Conservation (phyloP, 2,888 invertebrate species). For the Drosophila aldrichi region DNA sequence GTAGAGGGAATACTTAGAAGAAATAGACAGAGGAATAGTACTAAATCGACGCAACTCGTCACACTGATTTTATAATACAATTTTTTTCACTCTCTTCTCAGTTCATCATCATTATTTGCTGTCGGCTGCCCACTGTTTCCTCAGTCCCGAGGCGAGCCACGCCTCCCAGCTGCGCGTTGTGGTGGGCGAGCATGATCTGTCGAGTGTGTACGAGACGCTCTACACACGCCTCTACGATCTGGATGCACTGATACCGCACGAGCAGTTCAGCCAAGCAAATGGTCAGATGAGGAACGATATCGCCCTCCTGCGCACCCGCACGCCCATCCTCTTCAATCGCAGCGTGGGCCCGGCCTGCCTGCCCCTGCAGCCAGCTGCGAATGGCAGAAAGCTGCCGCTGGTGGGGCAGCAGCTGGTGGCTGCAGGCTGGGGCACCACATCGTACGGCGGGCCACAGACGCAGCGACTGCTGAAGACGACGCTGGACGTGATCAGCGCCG, state of each 20-base stretch:
- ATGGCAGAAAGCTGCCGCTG: constrained; percentile 52
- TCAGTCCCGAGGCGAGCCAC: constrained; percentile 63
- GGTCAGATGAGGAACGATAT: constrained; percentile 86
- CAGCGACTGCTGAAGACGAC: constrained; percentile 86
- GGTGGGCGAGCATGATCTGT: constrained; percentile 87
- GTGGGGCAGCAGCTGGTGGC: constrained; percentile 85
- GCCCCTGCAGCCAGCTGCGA: constrained; percentile 82
- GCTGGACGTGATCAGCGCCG: constrained; percentile 85
- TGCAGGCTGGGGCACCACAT: constrained; percentile 87
- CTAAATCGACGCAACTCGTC: too few species aligned
- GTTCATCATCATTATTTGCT: constrained; percentile 85
- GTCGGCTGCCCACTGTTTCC: constrained; percentile 87
- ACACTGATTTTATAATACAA: too few species aligned
- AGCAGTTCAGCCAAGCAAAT: constrained; percentile 70
- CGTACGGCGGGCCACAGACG: constrained; percentile 86
- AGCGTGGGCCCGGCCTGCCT: constrained; percentile 88
- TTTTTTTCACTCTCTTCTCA: constrained; percentile 31
- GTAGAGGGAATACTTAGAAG: too few species aligned
- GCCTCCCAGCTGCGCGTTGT: constrained; percentile 83
- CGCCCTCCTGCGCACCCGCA: constrained; percentile 86
- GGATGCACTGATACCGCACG: constrained; percentile 85
- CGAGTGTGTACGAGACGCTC: constrained; percentile 70
- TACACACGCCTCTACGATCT: constrained; percentile 85
- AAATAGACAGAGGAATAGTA: too few species aligned
- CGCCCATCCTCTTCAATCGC: constrained; percentile 85